These are phyloP conservation scores for Teleiodes luculella DNA, from an alignment of 2,888 invertebrate genomes.

Conservation along the genomic window DNA sequence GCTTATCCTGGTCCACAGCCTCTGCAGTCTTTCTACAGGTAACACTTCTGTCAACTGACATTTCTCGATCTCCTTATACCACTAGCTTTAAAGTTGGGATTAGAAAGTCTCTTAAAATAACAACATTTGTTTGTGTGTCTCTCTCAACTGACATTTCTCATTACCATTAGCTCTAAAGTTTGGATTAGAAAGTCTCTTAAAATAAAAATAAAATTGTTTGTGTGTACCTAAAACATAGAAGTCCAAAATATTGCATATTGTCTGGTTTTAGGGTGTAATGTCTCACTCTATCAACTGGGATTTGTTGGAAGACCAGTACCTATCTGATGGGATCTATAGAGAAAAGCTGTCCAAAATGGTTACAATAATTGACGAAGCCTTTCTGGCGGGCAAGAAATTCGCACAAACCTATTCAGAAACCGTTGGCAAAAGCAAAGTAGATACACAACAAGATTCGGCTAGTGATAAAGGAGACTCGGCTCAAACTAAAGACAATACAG, in stretches of 20 bases:
- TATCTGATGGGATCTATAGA: conserved; percentile 87
- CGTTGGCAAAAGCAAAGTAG: conserved; percentile 32
- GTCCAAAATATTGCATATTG: no score
- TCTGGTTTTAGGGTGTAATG: conserved; percentile 88
- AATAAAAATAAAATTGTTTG: no score
- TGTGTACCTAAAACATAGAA: no score
- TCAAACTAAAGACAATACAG: conserved; percentile 26
- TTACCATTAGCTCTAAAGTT: no score
- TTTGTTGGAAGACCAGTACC: conserved; percentile 91
- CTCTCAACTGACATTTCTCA: no score
- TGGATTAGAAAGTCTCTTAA: no score
- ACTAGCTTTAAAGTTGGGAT: no score
- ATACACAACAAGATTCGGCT: neutral
- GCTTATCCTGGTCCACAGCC: conserved; percentile 98
- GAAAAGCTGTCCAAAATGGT: conserved; percentile 93
- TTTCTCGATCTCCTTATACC: no score
- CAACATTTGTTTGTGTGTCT: no score
- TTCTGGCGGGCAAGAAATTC: conserved; percentile 86
- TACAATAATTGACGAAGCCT: conserved; percentile 86
- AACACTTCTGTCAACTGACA: conserved; percentile 22
- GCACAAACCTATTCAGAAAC: conserved; percentile 79
- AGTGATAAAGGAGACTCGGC: conserved; percentile 8
- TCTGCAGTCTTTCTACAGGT: conserved; percentile 96
- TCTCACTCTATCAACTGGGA: conserved; percentile 97
- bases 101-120: no score